Evolutionary conservation across 2,888 invertebrate species (phyloP).

Genomic region (Mechanitis mazaeus): DNA sequence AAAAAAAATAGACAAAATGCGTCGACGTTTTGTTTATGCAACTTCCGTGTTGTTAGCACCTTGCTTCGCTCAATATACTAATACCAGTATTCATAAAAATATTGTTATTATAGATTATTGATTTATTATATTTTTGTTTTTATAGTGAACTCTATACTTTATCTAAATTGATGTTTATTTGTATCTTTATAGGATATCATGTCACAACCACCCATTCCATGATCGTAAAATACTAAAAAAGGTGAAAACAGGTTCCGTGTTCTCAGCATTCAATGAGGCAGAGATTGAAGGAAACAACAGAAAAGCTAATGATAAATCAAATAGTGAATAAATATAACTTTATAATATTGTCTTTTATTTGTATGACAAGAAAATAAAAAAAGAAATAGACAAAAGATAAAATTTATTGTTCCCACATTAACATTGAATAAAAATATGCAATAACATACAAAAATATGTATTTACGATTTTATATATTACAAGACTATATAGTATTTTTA

Average conservation of each 20-base stretch:
- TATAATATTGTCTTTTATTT: slow-evolving; percentile 9
- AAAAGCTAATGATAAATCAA: slow-evolving; percentile 7
- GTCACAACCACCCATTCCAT: slow-evolving; percentile 58
- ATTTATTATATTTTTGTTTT: neutral
- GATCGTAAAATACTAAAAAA: slow-evolving; percentile 55
- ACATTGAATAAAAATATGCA: slow-evolving; percentile 51
- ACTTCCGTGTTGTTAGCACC: too few species aligned
- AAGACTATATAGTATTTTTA: slow-evolving; percentile 16
- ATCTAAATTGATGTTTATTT: too few species aligned
- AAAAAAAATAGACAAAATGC: too few species aligned
- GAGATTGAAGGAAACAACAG: slow-evolving; percentile 38
- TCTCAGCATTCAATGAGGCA: slow-evolving; percentile 46
- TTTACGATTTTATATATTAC: slow-evolving; percentile 34
- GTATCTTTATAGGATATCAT: slow-evolving; percentile 44
- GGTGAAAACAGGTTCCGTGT: slow-evolving; percentile 40
- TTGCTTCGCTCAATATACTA: too few species aligned
- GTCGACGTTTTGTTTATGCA: too few species aligned
- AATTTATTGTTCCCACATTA: slow-evolving; percentile 56
- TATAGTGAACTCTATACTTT: too few species aligned
- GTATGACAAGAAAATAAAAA: slow-evolving; percentile 2
- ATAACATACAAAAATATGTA: slow-evolving; percentile 55
- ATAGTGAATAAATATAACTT: slow-evolving; percentile 16
- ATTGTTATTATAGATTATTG: too few species aligned
- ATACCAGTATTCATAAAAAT: too few species aligned
- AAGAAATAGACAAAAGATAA: slow-evolving; percentile 42